These are phyloP conservation scores for Cheilosia urbana DNA, from an alignment of 2,888 invertebrate genomes.

Conservation along the genomic window DNA sequence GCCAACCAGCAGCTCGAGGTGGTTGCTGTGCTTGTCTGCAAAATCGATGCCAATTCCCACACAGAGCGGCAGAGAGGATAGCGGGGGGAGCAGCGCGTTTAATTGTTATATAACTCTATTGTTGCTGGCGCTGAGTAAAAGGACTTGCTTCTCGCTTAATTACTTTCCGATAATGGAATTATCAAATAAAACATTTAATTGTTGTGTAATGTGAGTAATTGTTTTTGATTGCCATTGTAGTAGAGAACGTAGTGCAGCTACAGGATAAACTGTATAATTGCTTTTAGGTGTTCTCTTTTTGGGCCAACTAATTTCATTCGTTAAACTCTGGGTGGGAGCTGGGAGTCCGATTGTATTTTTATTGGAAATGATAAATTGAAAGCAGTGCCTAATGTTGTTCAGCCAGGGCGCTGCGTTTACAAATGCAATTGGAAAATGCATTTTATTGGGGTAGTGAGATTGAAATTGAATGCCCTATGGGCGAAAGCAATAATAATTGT, in stretches of 20 bases:
- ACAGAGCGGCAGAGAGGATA: not conserved
- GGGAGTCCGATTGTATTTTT: no score
- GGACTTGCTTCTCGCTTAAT: conserved; percentile 33
- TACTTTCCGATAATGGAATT: conserved; percentile 39
- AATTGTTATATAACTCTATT: conserved; percentile 12
- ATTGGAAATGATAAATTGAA: no score
- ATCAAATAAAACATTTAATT: conserved; percentile 33
- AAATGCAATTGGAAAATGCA: no score
- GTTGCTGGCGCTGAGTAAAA: not conserved
- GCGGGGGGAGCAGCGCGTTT: not conserved
- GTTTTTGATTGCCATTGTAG: conserved; percentile 31
- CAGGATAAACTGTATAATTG: not conserved
- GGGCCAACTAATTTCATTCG: no score
- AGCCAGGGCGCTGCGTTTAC: no score
- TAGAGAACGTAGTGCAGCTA: no score
- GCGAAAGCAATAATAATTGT: no score
- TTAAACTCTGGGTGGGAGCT: no score
- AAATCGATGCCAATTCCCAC: conserved; percentile 19
- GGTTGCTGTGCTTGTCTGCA: not conserved
- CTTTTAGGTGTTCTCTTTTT: not conserved
- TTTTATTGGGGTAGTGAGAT: no score
- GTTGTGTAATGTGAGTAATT: conserved; percentile 41
- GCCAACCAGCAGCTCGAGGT: conserved; percentile 42
- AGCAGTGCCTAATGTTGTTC: no score
- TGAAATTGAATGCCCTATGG: no score